Conservation (phyloP, 2,797 vertebrate species). For the Microcaecilia unicolor region DNA sequence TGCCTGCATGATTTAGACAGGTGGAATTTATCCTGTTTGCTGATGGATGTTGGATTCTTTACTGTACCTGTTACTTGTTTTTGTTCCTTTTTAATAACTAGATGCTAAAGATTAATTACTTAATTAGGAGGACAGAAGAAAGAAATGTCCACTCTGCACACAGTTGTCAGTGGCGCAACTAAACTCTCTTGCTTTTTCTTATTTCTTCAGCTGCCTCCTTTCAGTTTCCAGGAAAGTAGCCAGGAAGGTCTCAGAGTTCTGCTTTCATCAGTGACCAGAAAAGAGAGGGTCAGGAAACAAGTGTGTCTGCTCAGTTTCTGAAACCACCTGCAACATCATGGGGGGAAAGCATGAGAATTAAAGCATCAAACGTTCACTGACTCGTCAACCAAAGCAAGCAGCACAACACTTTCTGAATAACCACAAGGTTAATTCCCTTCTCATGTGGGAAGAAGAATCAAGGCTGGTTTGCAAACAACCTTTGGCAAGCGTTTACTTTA, state of each 20-base stretch:
- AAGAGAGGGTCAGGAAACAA: constrained; percentile 6
- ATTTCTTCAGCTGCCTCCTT: constrained; percentile 7
- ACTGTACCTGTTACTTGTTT: too few species aligned
- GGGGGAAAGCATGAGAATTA: neutral
- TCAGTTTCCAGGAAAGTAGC: neutral
- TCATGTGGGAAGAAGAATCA: constrained; percentile 11
- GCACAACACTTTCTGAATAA: neutral
- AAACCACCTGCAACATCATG: constrained; percentile 4
- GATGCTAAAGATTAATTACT: too few species aligned
- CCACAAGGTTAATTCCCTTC: constrained; percentile 8
- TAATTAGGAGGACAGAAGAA: too few species aligned
- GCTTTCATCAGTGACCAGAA: constrained; percentile 6
- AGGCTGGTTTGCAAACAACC: constrained; percentile 1
- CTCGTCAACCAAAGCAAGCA: constrained; percentile 12
- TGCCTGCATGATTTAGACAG: too few species aligned
- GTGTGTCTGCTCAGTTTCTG: neutral
- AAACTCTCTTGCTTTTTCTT: neutral
- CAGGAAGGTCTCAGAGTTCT: constrained; percentile 1
- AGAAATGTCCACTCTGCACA: too few species aligned
- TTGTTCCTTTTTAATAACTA: too few species aligned
- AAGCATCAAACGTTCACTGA: neutral
- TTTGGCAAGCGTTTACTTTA: neutral
- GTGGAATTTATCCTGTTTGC: too few species aligned
- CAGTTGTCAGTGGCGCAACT: too few species aligned
- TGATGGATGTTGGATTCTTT: too few species aligned